A percentile compares a stretch with the other conserved stretches of the same genome.
Evolutionary conservation across 2,113 vertebrate species (phyloP).

Genomic region (Dicentrarchus labrax): DNA sequence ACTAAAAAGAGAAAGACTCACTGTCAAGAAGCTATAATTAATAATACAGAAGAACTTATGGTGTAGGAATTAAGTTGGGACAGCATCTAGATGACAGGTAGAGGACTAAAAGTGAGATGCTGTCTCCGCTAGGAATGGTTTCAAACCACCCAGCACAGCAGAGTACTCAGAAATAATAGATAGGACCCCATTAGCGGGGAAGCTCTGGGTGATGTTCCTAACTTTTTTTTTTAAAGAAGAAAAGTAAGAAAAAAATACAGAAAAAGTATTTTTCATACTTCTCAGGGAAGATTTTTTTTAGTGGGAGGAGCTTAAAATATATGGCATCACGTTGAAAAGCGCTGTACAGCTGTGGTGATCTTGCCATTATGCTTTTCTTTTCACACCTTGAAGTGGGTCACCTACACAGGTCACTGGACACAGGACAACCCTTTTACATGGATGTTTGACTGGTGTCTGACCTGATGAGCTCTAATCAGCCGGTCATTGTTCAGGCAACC

Average conservation of each 20-base stretch:
- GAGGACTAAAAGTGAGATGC: conserved; percentile 43
- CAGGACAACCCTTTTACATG: not conserved
- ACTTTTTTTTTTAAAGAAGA: not conserved
- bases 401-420: conserved; percentile 5
- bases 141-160: conserved; percentile 53
- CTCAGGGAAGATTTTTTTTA: conserved; percentile 5
- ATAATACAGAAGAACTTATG: conserved; percentile 20
- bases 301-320: conserved; percentile 14
- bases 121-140: conserved; percentile 49
- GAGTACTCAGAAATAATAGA: conserved; percentile 74
- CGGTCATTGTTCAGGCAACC: not conserved
- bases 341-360: not conserved
- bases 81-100: conserved; percentile 50
- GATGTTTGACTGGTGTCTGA: not conserved
- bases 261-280: conserved; percentile 12
- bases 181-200: conserved; percentile 57
- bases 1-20: conserved; percentile 17
- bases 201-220: conserved; percentile 45
- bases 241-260: not conserved
- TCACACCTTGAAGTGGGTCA: not conserved
- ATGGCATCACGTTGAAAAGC: not conserved
- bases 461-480: not conserved
- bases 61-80: conserved; percentile 36
- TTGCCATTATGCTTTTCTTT: conserved; percentile 9
- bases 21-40: conserved; percentile 36